Conservation (phyloP, 2,888 invertebrate genomes). For the Aleiodes leptofemur region DNA sequence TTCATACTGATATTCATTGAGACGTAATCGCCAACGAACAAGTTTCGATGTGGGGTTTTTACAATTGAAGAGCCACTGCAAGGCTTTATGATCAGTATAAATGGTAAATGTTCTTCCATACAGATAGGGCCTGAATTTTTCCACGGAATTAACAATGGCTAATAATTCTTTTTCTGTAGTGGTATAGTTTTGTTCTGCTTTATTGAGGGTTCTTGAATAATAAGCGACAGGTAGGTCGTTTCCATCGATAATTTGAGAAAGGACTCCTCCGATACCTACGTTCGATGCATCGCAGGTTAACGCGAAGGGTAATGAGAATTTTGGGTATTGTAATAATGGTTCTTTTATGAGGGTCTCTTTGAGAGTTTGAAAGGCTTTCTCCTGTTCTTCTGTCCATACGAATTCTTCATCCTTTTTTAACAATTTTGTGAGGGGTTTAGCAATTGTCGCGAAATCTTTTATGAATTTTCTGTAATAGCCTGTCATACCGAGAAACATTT, state of each 20-base stretch:
- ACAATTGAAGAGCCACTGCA: conserved; percentile 33
- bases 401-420: conserved; percentile 12
- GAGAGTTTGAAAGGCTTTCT: conserved; percentile 1
- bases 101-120: conserved; percentile 26
- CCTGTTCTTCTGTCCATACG: background rate
- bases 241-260: conserved; percentile 30
- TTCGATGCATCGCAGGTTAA: conserved; percentile 36
- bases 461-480: conserved; percentile 37
- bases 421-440: conserved; percentile 21
- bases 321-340: conserved; percentile 32
- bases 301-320: conserved; percentile 22
- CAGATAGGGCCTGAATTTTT: conserved; percentile 20
- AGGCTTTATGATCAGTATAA: conserved; percentile 36
- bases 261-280: conserved; percentile 26
- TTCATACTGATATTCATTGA: conserved; percentile 8
- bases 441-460: background rate
- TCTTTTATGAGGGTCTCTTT: background rate
- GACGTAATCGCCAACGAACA: background rate
- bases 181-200: conserved; percentile 26
- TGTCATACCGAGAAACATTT: conserved; percentile 36
- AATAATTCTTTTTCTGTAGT: conserved; percentile 12
- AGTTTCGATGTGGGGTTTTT: conserved; percentile 43
- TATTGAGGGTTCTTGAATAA: background rate
- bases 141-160: background rate
- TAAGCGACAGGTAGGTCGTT: conserved; percentile 42